Conservation (phyloP, 2,113 vertebrate genomes). For the Marmota flaviventris region DNA sequence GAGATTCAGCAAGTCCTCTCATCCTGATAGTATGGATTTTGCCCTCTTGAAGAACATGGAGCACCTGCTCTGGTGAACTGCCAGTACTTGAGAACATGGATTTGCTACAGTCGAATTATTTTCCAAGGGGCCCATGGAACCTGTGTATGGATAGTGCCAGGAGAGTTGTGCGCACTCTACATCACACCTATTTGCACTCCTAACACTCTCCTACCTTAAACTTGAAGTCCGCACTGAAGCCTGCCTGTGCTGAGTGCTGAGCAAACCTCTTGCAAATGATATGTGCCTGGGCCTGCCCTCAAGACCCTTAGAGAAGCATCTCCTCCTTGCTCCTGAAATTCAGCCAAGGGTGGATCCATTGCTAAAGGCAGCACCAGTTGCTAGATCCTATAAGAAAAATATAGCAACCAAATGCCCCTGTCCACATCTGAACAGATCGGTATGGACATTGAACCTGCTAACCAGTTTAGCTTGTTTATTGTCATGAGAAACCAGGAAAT, state of each 20-base stretch:
- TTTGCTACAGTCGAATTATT: neutral
- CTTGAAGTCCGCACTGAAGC: neutral
- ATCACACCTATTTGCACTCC: neutral
- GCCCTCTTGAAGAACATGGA: neutral
- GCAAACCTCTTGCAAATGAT: too few species aligned
- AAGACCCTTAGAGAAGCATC: fast-evolving
- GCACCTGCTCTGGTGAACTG: fast-evolving
- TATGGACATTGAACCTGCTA: neutral
- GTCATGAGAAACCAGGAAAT: neutral
- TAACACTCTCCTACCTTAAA: neutral
- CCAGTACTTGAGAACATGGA: too few species aligned
- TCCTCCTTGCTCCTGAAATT: neutral
- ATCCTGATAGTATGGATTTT: neutral
- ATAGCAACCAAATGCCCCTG: too few species aligned
- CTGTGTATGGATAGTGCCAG: neutral
- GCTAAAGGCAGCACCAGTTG: neutral
- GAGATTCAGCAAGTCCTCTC: neutral
- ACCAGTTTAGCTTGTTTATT: neutral
- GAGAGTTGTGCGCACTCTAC: neutral
- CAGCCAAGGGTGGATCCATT: neutral
- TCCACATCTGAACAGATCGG: neutral
- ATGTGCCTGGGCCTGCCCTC: too few species aligned
- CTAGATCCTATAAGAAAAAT: neutral
- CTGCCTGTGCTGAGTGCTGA: neutral
- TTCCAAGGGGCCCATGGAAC: neutral